These are phyloP conservation scores for Hemaris fuciformis DNA, from an alignment of 2,888 invertebrate genomes.

Conservation along the genomic window DNA sequence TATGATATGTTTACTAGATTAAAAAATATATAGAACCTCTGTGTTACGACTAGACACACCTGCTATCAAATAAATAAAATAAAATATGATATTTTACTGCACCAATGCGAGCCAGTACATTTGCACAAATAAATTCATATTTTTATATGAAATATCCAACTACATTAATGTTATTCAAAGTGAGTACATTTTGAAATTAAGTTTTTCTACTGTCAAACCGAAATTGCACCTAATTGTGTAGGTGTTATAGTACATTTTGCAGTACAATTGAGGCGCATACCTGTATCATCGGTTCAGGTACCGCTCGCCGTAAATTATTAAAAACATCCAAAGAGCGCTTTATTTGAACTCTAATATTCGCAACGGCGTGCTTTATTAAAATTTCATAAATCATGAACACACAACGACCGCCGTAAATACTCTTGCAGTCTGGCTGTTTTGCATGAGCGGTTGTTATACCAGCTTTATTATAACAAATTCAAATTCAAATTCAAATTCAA, in stretches of 20 bases:
- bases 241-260: neutral
- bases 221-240: neutral
- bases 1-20: no score
- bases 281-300: neutral
- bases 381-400: conserved; percentile 32
- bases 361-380: conserved; percentile 30
- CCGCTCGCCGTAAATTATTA: conserved; percentile 31
- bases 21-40: no score
- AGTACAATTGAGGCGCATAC: neutral
- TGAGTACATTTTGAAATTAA: neutral
- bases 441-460: neutral
- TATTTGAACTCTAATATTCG: conserved; percentile 31
- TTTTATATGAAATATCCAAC: neutral
- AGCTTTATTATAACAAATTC: no score
- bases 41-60: no score
- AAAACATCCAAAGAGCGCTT: conserved; percentile 26
- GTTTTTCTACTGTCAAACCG: neutral
- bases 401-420: conserved; percentile 1
- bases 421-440: neutral
- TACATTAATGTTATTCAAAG: neutral
- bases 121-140: neutral
- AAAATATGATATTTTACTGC: neutral
- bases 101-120: neutral
- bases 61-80: no score
- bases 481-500: no score